Percentiles rank a stretch among this genome's conserved stretches.
These are phyloP conservation scores for Dendrocincla fuliginosa DNA, from an alignment of 2,797 vertebrate genomes.

Conservation along the genomic window DNA sequence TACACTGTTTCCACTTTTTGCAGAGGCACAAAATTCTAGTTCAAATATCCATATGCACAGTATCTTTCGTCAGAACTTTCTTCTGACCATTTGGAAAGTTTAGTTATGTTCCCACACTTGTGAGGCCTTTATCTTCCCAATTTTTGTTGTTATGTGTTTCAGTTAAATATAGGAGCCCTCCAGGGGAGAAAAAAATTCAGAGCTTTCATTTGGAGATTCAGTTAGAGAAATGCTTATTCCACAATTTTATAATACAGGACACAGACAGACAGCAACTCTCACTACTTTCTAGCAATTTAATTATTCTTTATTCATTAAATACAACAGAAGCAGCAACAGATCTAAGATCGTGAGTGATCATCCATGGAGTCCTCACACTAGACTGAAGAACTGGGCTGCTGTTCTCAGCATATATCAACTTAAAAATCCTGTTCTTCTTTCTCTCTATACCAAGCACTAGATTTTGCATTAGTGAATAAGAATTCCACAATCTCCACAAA, in stretches of 20 bases:
- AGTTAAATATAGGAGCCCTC: constrained; percentile 7
- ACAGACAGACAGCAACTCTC: neutral
- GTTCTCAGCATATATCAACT: neutral
- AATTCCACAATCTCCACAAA: neutral
- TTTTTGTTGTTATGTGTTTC: neutral
- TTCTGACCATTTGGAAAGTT: neutral
- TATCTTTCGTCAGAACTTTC: neutral
- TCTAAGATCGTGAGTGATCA: neutral
- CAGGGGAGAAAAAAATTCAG: neutral
- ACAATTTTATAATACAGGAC: neutral
- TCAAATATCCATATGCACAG: neutral
- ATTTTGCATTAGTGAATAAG: neutral
- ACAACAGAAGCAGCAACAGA: neutral
- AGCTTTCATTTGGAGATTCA: neutral
- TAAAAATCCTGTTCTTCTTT: neutral
- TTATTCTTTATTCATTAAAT: neutral
- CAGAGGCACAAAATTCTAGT: neutral
- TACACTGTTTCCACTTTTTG: neutral
- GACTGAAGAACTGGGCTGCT: neutral
- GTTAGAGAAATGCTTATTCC: neutral
- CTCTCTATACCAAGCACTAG: neutral
- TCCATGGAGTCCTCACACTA: neutral
- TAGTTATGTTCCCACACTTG: neutral
- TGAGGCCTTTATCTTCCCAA: neutral
- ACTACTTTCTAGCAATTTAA: neutral